Evolutionary conservation across 2,113 vertebrate genomes (phyloP), one percentile per base, ranked within the genome.

Genomic region (Phycodurus eques): DNA sequence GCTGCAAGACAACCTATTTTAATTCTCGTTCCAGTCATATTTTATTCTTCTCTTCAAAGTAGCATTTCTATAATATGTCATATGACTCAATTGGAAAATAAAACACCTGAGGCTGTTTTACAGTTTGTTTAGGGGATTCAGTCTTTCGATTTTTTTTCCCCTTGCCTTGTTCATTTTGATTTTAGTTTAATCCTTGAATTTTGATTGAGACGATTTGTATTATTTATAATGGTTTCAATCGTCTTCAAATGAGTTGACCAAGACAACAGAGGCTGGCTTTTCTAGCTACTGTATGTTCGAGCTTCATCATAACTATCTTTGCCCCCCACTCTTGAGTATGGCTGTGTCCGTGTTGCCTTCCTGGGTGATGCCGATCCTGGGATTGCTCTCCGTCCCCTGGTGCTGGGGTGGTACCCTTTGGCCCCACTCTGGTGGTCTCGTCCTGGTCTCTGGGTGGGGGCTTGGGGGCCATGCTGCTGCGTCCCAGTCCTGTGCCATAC

Each of bases 1-100:
- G 39, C 70, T 54, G 66, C 66, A 79, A 72, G 66, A 78, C 72
- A 78, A 83, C 76, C 35, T 51, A 77, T 72, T 78, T 80, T 76
- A 68, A 39, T 78, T 73, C 20, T 14, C 20, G 1, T 39, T 11
- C 11, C 35, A 43, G 10, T 43, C 19, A 42, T 20, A 42, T 43
- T 43, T 33, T 5, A 20, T 19, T 39, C 3, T 11, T 39, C 35
- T 39, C 8, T 62, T 3, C 27, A 57, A 57, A 57, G 2, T 8
- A 31, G 12, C 57, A 13, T 19, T 61, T 15, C 33, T 9, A n/a
- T 35, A 7, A 10, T 8, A 20, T 19, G 19, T 39, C 60, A 42
- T 43, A 19, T n/a, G 61, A 22, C 35, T 43, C 19, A n/a, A 42
- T 4, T 20, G 61, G 60, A 2, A 39, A 62, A 19, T 14, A 35